A percentile compares a stretch with the other conserved stretches of the same genome.
phyloP scores from a whole-genome alignment of 2,113 vertebrate genomes.

The Alligator sinensis region DNA sequence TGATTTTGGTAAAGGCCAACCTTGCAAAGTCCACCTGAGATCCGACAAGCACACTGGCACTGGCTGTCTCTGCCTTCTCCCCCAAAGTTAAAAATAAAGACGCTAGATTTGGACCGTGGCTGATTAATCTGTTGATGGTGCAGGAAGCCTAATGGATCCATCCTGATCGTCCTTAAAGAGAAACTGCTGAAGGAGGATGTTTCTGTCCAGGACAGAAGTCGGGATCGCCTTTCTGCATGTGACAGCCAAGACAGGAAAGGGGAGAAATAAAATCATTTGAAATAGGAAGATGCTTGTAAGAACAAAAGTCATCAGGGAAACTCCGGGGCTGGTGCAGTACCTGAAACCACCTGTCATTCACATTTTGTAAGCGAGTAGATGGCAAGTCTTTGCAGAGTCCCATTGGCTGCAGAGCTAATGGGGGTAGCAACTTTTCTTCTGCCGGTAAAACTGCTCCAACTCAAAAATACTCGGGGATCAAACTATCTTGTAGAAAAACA shows the following conservation, averaged over 20 bases:
- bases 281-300: conserved; percentile 12
- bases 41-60: background rate
- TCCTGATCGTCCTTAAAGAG: background rate
- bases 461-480: background rate
- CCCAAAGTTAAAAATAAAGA: background rate
- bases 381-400: conserved; percentile 12
- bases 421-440: background rate
- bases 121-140: background rate
- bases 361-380: conserved; percentile 43
- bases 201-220: fast-evolving
- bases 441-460: background rate
- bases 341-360: conserved; percentile 59
- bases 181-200: background rate
- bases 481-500: background rate
- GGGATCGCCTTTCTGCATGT: fast-evolving
- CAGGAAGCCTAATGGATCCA: background rate
- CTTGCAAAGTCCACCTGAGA: background rate
- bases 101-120: background rate
- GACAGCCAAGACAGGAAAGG: background rate
- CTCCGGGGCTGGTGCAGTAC: conserved; percentile 38
- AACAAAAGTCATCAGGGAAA: conserved; percentile 45
- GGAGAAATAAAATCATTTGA: background rate
- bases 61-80: background rate
- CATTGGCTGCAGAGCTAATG: background rate
- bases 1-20: conserved; percentile 13